Percentiles rank a stretch among this genome's conserved stretches.
These are phyloP conservation scores for Drosophila greeni DNA, from an alignment of 2,888 invertebrate species.

Conservation along the genomic window DNA sequence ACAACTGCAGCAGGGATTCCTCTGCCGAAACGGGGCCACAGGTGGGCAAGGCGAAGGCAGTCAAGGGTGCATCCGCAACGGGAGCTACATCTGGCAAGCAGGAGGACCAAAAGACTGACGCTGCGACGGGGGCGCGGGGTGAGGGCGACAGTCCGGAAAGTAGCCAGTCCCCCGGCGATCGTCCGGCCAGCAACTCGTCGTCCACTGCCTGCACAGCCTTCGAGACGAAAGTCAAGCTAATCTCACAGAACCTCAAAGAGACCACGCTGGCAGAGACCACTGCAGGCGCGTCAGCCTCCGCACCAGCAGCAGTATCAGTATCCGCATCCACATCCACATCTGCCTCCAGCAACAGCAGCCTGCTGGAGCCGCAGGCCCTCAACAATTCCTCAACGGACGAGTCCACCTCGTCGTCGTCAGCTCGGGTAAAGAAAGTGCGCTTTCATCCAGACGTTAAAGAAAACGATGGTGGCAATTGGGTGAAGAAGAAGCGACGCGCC, in stretches of 20 bases:
- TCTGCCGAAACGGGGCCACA: constrained; percentile 31
- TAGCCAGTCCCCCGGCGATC: constrained; percentile 12
- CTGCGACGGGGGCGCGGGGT: constrained; percentile 16
- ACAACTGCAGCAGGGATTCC: constrained; percentile 55
- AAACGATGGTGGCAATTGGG: constrained; percentile 69
- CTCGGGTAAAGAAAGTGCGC: constrained; percentile 64
- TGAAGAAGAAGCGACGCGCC: constrained; percentile 59
- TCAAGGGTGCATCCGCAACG: constrained; percentile 11
- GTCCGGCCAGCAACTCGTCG: constrained; percentile 24
- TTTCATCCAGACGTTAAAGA: constrained; percentile 73
- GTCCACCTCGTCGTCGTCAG: constrained; percentile 26
- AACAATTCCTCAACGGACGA: constrained; percentile 52
- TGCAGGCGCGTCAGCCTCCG: constrained; percentile 13
- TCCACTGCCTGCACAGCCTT: constrained; percentile 58
- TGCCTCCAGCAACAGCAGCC: constrained; percentile 31
- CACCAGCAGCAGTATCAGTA: constrained; percentile 14
- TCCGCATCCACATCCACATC: constrained; percentile 32
- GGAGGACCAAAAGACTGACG: constrained; percentile 64
- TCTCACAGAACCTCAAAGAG: constrained; percentile 75
- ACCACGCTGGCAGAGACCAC: constrained; percentile 68
- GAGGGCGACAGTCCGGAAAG: constrained; percentile 34
- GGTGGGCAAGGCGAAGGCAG: constrained; percentile 11
- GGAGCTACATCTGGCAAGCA: constrained; percentile 21
- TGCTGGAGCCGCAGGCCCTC: constrained; percentile 23
- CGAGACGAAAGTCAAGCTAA: constrained; percentile 75